A percentile compares a stretch with the other conserved stretches of the same genome.
These are phyloP conservation scores for Rhizomys pruinosus DNA, from an alignment of 2,113 vertebrate species.

Conservation along the genomic window DNA sequence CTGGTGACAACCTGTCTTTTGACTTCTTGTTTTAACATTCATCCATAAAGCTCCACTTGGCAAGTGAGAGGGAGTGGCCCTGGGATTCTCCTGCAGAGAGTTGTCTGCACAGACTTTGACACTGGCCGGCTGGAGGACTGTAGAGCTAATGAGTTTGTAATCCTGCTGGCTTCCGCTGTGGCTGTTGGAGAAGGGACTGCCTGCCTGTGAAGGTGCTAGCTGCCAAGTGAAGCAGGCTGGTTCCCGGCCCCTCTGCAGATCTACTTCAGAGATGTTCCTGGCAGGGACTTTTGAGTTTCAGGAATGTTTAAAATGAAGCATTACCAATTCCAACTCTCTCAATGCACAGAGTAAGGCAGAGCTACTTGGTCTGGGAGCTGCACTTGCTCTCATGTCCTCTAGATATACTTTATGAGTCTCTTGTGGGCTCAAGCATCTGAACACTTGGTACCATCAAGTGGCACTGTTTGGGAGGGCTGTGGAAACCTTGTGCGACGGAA, in stretches of 20 bases:
- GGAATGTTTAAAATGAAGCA: not conserved
- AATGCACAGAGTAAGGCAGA: not conserved
- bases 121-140: not conserved
- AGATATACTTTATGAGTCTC: not conserved
- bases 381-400: not conserved
- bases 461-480: not conserved
- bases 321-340: not conserved
- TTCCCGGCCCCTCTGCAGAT: not conserved
- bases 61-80: not conserved
- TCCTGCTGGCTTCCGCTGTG: not conserved
- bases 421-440: not conserved
- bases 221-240: not conserved
- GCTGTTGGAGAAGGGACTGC: not conserved
- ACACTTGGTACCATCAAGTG: not conserved
- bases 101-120: not conserved
- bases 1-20: not conserved
- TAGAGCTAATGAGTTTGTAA: not conserved
- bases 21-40: conserved; percentile 3
- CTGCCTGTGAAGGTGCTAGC: not conserved
- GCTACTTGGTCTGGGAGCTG: not conserved
- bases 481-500: not conserved
- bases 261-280: not conserved
- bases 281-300: not conserved
- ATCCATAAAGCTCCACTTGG: not conserved
- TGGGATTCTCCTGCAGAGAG: not conserved